A percentile compares a stretch with the other conserved stretches of the same genome.
Conservation (phyloP, 2,113 vertebrate genomes). For the Dascyllus trimaculatus region DNA sequence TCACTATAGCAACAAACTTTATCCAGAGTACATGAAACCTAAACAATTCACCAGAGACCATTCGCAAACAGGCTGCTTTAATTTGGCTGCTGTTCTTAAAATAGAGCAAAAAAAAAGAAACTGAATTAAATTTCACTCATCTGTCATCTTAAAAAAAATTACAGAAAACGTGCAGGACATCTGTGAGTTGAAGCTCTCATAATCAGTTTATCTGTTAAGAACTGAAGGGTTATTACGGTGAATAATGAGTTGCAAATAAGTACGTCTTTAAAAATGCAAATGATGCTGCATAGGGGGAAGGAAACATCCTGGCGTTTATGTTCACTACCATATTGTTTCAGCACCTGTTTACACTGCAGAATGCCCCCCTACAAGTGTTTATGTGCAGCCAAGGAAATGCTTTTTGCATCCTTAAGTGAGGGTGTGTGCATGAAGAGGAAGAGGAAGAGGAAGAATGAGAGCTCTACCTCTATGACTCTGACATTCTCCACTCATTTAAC, state of each 20-base stretch:
- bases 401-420: constrained; percentile 27
- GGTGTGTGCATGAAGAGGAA: background rate
- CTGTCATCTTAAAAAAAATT: background rate
- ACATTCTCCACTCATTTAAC: constrained; percentile 29
- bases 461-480: constrained; percentile 14
- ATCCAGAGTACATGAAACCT: constrained; percentile 11
- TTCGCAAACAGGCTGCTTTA: constrained; percentile 19
- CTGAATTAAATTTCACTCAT: constrained; percentile 7
- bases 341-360: constrained; percentile 50
- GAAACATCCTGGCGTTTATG: constrained; percentile 17
- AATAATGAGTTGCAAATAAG: background rate
- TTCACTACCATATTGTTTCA: constrained; percentile 26
- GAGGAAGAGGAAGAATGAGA: background rate
- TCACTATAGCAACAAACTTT: constrained; percentile 52
- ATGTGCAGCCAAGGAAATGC: background rate
- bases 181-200: background rate
- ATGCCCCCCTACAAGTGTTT: background rate
- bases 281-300: background rate
- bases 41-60: background rate
- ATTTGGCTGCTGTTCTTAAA: constrained; percentile 41
- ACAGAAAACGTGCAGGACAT: background rate
- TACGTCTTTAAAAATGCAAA: constrained; percentile 47
- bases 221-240: background rate
- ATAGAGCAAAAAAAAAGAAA: background rate
- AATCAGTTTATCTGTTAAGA: background rate